Conservation (phyloP, 1,140 invertebrate genomes). For the Micrasema minimum region DNA sequence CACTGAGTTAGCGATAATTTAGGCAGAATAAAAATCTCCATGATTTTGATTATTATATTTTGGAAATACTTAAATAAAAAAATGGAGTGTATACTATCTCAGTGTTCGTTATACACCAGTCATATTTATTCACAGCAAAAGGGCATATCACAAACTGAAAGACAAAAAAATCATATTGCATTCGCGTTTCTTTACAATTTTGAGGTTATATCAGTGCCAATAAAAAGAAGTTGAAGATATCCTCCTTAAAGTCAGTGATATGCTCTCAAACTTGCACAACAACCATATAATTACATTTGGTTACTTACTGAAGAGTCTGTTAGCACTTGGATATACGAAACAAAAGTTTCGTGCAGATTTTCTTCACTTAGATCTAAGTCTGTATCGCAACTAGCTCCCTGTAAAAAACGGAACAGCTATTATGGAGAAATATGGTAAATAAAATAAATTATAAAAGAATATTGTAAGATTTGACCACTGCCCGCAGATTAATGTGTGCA, state of each 20-base stretch:
- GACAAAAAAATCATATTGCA: no score
- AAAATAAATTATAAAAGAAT: not conserved
- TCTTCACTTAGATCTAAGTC: constrained; percentile 44
- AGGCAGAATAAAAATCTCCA: no score
- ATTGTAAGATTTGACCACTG: not conserved
- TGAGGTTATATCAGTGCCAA: no score
- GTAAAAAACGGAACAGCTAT: constrained; percentile 39
- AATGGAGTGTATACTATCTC: no score
- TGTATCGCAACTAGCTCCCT: constrained; percentile 44
- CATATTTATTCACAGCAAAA: no score
- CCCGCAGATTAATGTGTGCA: not conserved
- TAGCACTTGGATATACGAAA: constrained; percentile 50
- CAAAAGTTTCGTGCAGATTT: constrained; percentile 50
- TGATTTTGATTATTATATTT: no score
- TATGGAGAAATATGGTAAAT: constrained; percentile 27
- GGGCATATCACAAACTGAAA: no score
- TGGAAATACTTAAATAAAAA: no score
- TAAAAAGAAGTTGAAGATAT: not conserved
- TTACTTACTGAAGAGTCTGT: constrained; percentile 49
- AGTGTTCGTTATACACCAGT: no score
- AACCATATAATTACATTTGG: constrained; percentile 2
- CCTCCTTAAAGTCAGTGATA: not conserved
- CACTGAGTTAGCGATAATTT: no score
- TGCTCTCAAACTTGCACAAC: no score
- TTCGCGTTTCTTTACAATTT: no score